These are phyloP conservation scores for Bubalus kerabau DNA, from an alignment of 2,113 vertebrate species.

Conservation along the genomic window DNA sequence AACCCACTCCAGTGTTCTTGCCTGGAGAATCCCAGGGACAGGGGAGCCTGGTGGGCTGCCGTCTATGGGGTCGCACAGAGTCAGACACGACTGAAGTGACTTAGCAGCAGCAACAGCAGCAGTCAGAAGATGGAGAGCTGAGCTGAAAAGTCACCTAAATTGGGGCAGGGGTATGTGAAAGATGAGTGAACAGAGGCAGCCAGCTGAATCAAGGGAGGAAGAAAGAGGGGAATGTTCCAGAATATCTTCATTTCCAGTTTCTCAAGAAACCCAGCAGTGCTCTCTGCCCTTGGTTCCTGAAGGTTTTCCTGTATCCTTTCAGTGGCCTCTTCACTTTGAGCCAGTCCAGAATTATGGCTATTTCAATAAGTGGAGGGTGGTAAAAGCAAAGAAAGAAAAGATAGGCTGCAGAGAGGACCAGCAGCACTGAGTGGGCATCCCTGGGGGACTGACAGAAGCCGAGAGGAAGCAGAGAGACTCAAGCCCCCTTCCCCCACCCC, in stretches of 20 bases:
- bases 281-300: neutral
- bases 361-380: neutral
- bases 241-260: neutral
- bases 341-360: neutral
- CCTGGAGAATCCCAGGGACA: too few species aligned
- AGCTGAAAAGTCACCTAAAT: neutral
- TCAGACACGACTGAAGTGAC: rapidly evolving
- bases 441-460: neutral
- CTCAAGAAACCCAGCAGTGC: neutral
- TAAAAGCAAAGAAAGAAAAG: neutral
- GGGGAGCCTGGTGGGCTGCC: too few species aligned
- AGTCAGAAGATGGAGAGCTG: neutral
- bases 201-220: neutral
- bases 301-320: neutral
- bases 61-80: too few species aligned
- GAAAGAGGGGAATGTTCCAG: neutral
- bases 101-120: too few species aligned
- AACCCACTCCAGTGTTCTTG: too few species aligned
- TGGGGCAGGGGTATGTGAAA: too few species aligned
- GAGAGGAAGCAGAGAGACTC: neutral
- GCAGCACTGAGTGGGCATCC: neutral
- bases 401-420: rapidly evolving
- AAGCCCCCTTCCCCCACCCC: rapidly evolving
- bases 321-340: neutral
- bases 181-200: neutral